These are phyloP conservation scores for Artemia sinica DNA, from an alignment of 2,888 invertebrate species.

Conservation along the genomic window DNA sequence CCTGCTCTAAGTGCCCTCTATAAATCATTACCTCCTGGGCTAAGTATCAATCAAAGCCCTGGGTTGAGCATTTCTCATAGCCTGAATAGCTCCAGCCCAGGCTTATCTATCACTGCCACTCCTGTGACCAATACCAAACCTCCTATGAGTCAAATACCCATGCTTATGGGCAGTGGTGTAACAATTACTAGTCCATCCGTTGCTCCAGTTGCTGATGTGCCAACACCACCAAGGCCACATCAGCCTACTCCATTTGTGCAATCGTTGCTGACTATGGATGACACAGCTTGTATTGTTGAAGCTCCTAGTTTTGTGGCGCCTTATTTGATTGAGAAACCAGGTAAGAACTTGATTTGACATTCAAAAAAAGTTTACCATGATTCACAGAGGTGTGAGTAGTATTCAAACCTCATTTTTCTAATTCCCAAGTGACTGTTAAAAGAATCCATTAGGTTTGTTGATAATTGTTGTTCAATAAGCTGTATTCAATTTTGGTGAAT, in stretches of 20 bases:
- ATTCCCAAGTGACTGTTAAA: too few species aligned
- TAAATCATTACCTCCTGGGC: constrained; percentile 17
- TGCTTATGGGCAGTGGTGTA: constrained; percentile 38
- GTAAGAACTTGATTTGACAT: constrained; percentile 34
- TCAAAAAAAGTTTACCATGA: too few species aligned
- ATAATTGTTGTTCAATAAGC: too few species aligned
- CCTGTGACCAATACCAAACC: constrained; percentile 20
- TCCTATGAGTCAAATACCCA: constrained; percentile 36
- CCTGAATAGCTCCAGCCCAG: constrained; percentile 29
- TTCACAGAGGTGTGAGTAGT: too few species aligned
- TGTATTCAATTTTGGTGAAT: too few species aligned
- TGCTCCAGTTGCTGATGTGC: constrained; percentile 20
- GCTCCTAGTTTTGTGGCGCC: constrained; percentile 84
- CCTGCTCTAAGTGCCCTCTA: constrained; percentile 20
- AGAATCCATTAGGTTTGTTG: too few species aligned
- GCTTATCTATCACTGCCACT: constrained; percentile 28
- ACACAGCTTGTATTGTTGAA: constrained; percentile 81
- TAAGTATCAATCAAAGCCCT: constrained; percentile 17
- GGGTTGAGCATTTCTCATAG: constrained; percentile 13
- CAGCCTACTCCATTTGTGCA: constrained; percentile 33
- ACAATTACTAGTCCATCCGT: constrained; percentile 29
- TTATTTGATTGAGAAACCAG: constrained; percentile 78
- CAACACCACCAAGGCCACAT: constrained; percentile 28
- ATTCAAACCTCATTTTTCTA: too few species aligned
- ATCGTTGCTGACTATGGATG: constrained; percentile 52